Evolutionary conservation across 1,140 invertebrate species (phyloP), one percentile per base, ranked within the genome.

Genomic region (Anoplolepis gracilipes): DNA sequence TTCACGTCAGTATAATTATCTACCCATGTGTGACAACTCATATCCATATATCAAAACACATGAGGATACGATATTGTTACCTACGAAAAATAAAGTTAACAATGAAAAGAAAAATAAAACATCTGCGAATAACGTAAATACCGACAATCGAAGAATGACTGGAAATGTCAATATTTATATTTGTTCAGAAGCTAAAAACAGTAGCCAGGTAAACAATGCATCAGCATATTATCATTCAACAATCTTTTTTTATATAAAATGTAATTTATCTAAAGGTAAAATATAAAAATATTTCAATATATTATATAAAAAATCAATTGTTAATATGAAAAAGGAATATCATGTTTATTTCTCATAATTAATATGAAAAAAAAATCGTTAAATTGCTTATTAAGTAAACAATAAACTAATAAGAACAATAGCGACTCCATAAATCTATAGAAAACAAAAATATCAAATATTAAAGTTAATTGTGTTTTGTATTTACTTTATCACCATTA

Each of bases 151-250:
- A 57, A 79, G 36, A 33, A 92, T 92, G 91, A 92, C 92, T 0
- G 91, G 92, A 25, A 92, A 92, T 42, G 92, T 92, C 5, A 92
- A 92, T 42, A 92, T 92, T 19, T 92, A 92, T 64, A 92, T 92
- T 13, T 92, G 91, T 25, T 92, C 92, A 1, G 92, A 92, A 57
- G 67, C 87, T 19, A 92, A 77, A 22, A 85, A 89, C 13, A 91
- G 79, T 49, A 19, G 53, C 2, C 84, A 88, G 65, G 88, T 88
- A 65, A 87, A 76, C 49, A 10, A 42, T 42, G 1, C 8, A 8
- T 8, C 39, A 39, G 8, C 39, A 8, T 39, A 39, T 39, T 8
- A 39, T 22, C 5, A 46, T 16, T 57, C 3, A 76, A 16, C 61
- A 36, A 76, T 55, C 1, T 16, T 36, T 33, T n/a, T 11, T 8